A percentile compares a stretch with the other conserved stretches of the same genome.
These are phyloP conservation scores for Protobothrops flavoviridis DNA, from an alignment of 2,113 vertebrate species.

Conservation along the genomic window DNA sequence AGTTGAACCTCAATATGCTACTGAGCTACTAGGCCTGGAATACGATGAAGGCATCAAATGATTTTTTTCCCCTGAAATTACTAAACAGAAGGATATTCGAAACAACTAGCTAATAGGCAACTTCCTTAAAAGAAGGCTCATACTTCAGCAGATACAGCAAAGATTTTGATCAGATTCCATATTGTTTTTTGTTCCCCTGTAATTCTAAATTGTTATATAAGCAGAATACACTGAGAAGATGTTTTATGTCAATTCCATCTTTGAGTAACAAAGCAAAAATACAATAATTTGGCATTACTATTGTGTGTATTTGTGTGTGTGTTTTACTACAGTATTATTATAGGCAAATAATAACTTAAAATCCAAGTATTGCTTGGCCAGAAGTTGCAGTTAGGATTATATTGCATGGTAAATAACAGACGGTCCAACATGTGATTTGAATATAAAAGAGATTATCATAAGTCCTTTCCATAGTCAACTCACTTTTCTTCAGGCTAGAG, in stretches of 20 bases:
- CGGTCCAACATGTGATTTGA: background rate
- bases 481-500: background rate
- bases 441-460: background rate
- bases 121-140: background rate
- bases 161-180: background rate
- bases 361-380: background rate
- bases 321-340: background rate
- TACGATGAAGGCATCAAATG: background rate
- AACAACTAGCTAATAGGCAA: background rate
- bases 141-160: too few species aligned
- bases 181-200: background rate
- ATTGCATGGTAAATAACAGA: background rate
- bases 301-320: background rate
- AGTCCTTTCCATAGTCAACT: background rate
- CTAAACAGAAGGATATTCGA: background rate
- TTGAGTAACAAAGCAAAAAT: background rate
- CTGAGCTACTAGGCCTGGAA: background rate
- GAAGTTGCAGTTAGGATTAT: background rate
- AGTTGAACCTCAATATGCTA: background rate
- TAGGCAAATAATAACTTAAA: background rate
- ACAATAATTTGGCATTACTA: background rate
- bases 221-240: background rate
- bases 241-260: background rate
- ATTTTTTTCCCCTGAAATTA: background rate
- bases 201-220: background rate